Conservation (phyloP, 2,797 vertebrate genomes). For the Bradypus variegatus region DNA sequence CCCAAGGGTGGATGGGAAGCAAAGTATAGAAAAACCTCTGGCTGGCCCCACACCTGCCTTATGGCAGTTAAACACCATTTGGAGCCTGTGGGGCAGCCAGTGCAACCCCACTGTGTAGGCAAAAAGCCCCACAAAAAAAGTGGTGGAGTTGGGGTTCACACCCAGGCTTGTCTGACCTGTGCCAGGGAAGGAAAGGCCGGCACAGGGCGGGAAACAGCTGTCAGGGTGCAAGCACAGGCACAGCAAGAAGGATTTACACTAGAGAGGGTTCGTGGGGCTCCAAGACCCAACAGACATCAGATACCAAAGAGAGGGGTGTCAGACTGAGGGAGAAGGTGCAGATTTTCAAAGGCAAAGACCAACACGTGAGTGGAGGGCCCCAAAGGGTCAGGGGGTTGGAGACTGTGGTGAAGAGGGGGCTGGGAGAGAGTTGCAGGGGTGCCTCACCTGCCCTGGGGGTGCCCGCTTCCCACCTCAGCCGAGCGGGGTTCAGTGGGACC, state of each 20-base stretch:
- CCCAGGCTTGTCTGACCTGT: neutral
- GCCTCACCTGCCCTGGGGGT: neutral
- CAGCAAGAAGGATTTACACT: fast-evolving
- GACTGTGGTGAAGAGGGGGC: neutral
- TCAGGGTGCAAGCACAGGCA: neutral
- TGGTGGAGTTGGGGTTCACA: too few relatives aligned
- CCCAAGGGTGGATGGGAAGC: neutral
- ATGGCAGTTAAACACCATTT: neutral
- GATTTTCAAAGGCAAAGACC: neutral
- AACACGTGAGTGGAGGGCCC: neutral
- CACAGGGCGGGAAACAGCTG: neutral
- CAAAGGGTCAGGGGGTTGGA: neutral
- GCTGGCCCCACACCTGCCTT: neutral
- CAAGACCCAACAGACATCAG: neutral
- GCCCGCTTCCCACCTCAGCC: neutral
- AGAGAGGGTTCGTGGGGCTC: neutral
- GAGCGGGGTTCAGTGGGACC: neutral
- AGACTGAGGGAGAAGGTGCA: neutral
- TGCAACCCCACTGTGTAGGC: neutral
- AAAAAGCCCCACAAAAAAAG: neutral
- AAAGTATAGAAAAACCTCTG: neutral
- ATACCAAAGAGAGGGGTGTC: neutral
- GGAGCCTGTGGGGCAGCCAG: too few relatives aligned
- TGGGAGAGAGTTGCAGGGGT: neutral
- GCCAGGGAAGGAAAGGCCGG: neutral